phyloP scores from a whole-genome alignment of 30 jellyfish, hydroid and myxozoan species.

The Pelagia noctiluca region DNA sequence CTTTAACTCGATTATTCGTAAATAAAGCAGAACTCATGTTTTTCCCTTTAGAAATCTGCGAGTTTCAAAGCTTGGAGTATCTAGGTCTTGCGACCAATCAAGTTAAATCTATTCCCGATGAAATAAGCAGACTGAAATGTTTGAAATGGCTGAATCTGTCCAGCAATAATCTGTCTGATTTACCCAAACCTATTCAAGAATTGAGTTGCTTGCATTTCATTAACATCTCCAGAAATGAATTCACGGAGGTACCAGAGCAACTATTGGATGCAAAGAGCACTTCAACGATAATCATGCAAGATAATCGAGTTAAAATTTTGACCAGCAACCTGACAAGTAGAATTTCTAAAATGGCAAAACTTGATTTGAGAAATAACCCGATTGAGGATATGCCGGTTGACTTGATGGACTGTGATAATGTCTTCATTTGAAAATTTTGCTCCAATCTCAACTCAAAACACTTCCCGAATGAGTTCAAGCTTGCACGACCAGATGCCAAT shows the following conservation, averaged over 20 bases:
- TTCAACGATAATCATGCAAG: slow-evolving; percentile 49
- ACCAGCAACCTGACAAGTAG: slow-evolving; percentile 22
- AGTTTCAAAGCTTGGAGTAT: slow-evolving; percentile 69
- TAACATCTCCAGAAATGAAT: slow-evolving; percentile 64
- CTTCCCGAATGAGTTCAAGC: too few relatives aligned
- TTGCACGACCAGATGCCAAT: too few relatives aligned
- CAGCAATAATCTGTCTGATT: slow-evolving; percentile 40
- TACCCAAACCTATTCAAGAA: slow-evolving; percentile 55
- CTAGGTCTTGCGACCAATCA: slow-evolving; percentile 78
- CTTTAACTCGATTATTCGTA: slow-evolving; percentile 67
- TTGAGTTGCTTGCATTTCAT: slow-evolving; percentile 38
- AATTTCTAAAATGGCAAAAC: slow-evolving; percentile 55
- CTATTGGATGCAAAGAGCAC: slow-evolving; percentile 25
- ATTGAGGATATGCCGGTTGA: slow-evolving; percentile 92
- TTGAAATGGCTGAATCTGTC: slow-evolving; percentile 85
- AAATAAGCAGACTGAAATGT: slow-evolving; percentile 25
- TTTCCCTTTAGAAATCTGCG: slow-evolving; percentile 80
- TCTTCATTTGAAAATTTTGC: slow-evolving; percentile 39
- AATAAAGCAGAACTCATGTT: slow-evolving; percentile 66
- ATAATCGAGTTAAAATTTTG: slow-evolving; percentile 53
- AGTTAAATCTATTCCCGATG: slow-evolving; percentile 74
- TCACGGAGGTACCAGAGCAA: slow-evolving; percentile 45
- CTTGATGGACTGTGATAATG: slow-evolving; percentile 73
- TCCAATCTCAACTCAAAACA: neutral
- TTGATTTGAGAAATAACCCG: slow-evolving; percentile 80